These are phyloP conservation scores for Keiferia lycopersicella DNA, from an alignment of 2,888 invertebrate species.

Conservation along the genomic window DNA sequence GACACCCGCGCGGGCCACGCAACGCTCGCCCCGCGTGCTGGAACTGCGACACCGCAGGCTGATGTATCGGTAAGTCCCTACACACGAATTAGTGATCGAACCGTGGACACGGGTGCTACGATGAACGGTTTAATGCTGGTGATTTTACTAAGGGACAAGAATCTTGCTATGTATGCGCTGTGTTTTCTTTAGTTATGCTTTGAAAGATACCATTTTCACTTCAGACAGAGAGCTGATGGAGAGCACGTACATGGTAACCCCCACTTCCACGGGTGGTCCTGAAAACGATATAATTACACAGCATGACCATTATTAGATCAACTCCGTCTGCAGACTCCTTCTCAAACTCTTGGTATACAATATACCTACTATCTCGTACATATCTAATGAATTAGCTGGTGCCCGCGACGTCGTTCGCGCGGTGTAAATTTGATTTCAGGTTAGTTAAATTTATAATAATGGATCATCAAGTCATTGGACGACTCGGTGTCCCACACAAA, in stretches of 20 bases:
- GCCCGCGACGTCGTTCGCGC: too few species aligned
- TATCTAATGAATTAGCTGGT: too few species aligned
- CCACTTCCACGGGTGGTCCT: slow-evolving; percentile 91
- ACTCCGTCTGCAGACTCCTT: neutral
- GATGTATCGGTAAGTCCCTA: slow-evolving; percentile 52
- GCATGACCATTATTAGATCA: slow-evolving; percentile 37
- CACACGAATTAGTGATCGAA: slow-evolving; percentile 57
- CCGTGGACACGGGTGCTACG: slow-evolving; percentile 79
- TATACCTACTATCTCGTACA: too few species aligned
- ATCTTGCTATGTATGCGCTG: slow-evolving; percentile 75
- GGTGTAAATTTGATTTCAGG: too few species aligned
- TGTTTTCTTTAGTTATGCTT: slow-evolving; percentile 65
- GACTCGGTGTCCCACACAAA: too few species aligned
- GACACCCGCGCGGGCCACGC: slow-evolving; percentile 31
- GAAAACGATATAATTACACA: slow-evolving; percentile 78
- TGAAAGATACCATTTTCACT: slow-evolving; percentile 86
- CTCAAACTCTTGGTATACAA: too few species aligned
- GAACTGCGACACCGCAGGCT: slow-evolving; percentile 38
- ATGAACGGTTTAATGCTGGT: slow-evolving; percentile 78
- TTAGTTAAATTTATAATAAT: too few species aligned
- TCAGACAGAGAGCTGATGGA: slow-evolving; percentile 93
- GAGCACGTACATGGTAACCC: slow-evolving; percentile 92
- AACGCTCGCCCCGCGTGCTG: slow-evolving; percentile 26
- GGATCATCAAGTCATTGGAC: too few species aligned
- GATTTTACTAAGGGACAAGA: slow-evolving; percentile 70